A percentile compares a stretch with the other conserved stretches of the same genome.
Evolutionary conservation across 2,888 invertebrate genomes (phyloP).

Genomic region (Nezara viridula): DNA sequence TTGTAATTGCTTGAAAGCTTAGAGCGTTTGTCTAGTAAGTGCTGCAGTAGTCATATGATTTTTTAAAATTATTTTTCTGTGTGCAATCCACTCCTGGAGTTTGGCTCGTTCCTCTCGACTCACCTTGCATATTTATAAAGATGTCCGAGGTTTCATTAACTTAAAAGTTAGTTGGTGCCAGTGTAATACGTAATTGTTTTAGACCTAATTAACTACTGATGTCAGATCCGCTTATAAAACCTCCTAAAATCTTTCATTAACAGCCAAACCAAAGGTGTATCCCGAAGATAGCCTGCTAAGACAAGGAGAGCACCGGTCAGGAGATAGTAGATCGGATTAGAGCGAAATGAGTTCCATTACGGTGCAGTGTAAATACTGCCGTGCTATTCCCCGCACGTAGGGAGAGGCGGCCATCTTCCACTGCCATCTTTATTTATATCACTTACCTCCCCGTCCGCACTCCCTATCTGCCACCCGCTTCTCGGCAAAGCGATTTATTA

Average conservation of each 20-base stretch:
- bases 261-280: background rate
- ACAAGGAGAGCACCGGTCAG: background rate
- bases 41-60: no score
- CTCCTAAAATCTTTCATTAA: background rate
- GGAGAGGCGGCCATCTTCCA: background rate
- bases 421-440: slow-evolving; percentile 44
- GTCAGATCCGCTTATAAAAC: background rate
- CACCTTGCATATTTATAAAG: no score
- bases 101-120: no score
- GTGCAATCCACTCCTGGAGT: no score
- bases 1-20: no score
- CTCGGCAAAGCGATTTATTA: background rate
- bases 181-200: no score
- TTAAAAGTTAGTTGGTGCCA: no score
- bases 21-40: no score
- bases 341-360: slow-evolving; percentile 37
- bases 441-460: slow-evolving; percentile 27
- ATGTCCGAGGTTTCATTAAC: no score
- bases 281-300: background rate
- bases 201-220: no score
- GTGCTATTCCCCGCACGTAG: slow-evolving; percentile 28
- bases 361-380: background rate
- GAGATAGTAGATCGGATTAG: background rate
- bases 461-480: background rate
- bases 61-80: no score